Base-by-base conservation (phyloP, 2,113 vertebrate species). In the Girardinichthys multiradiatus region DNA sequence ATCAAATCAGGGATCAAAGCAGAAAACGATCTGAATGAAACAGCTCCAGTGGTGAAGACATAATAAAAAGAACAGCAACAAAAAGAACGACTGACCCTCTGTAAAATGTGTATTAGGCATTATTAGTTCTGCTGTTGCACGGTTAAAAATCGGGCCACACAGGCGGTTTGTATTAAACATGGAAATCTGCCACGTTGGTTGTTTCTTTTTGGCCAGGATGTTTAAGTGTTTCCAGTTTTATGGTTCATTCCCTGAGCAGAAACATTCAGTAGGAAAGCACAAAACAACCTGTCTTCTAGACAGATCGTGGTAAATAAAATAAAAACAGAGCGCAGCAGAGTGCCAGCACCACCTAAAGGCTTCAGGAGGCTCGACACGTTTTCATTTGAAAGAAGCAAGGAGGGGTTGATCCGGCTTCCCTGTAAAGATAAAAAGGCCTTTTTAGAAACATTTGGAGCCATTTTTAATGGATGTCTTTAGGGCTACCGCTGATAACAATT, bases 1-100 rank as follows among this genome's bases (percentile, higher is more conserved):
- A 94, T 92, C 91, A 93, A 94, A 89, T 88, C 76, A 75, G 71
- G 85, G 92, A 93, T 93, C 91, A 95, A 94, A 94, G 92, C 78
- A 88, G 84, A 83, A 78, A 77, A 69, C 82, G 74, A 86, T 89
- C 70, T 77, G 83, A 90, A 92, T 94, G 87, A 87, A 93, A 86
- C 77, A 79, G 87, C 80, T 80, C 87, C 87, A 85, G 83, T 86
- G 86, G 83, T 86, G 84, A 59, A 87, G 82, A 84, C 90, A 88
- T 91, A 90, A 89, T 80, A 84, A 87, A 45, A 79, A 76, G 59
- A 81, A 7, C 11, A 37, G 24, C 88, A 89, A 73, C 84, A 80
- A 71, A 63, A 79, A 60, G 73, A 28, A 62, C 68, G 21, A 76
- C 68, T 66, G 65, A 27, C 30, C 74, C 66, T 28, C 27, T 14